Base-by-base conservation (phyloP, 2,797 vertebrate species). In the Onychomys arenicola region DNA sequence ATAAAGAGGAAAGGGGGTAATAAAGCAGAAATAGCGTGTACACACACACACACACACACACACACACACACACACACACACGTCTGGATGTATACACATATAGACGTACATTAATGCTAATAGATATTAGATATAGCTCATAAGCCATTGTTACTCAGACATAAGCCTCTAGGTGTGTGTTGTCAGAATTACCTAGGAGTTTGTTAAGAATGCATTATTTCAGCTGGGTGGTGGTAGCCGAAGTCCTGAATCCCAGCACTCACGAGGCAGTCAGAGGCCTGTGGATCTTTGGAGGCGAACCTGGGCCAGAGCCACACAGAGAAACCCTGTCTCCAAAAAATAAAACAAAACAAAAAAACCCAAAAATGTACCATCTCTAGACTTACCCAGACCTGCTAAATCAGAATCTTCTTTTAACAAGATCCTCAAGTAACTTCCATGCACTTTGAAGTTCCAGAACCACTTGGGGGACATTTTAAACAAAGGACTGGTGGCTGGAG, bases 341-440 rank as follows among this genome's bases (percentile, higher is more conserved):
- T n/a, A 27, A 81, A 78, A 52, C 6, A 49, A 77, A 52, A 5
- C 75, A 61, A 29, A 21, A 52, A 80, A 34, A 32, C 49, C 46
- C 40, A 87, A 37, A 55, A 76, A 23, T 83, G 5, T 23, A 81
- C 55, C 83, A 59, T 93, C 34, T 86, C 43, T 73, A 73, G 6
- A 21, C 21, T 67, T 37, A 57, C 7, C n/a, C 11, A 92, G 37
- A 93, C 11, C 14, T 40, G 46, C 52, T 65, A 19, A 92, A 61
- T 61, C 78, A 94, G 69, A 86, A 93, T 67, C 27, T 92, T 69
- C 76, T 91, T 83, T 94, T 95, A 82, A 77, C 8, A 91, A 95
- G 77, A 71, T 89, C 77, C 7, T 49, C 46, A 75, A n/a, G 63
- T 84, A 57, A 84, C 52, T 46, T 43, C 10, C 55, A 80, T 86